These are phyloP conservation scores for Buathra laborator DNA, from an alignment of 2,888 invertebrate species.

Conservation along the genomic window DNA sequence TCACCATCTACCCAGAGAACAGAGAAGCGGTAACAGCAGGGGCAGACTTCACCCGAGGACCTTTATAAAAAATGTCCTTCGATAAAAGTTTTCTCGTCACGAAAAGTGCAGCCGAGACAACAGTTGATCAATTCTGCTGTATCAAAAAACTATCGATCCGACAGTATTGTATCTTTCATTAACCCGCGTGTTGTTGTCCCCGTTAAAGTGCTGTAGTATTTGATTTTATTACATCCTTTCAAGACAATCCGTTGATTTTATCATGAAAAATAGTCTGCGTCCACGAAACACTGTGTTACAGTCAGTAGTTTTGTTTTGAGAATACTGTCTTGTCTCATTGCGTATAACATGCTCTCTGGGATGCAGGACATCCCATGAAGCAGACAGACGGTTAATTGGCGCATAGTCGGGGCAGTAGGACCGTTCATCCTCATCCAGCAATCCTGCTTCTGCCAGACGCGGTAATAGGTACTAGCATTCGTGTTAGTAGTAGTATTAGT, in stretches of 20 bases:
- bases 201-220: background rate
- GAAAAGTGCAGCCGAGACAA: background rate
- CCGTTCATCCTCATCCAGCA: constrained; percentile 3
- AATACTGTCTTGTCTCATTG: background rate
- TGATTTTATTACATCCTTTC: too few relatives aligned
- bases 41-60: background rate
- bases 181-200: background rate
- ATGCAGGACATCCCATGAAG: constrained; percentile 2
- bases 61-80: constrained; percentile 17
- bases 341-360: background rate
- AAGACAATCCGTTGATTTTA: too few relatives aligned
- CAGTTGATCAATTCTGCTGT: constrained; percentile 1
- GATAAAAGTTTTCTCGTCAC: constrained; percentile 19
- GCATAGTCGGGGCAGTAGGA: background rate
- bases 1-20: background rate
- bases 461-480: constrained; percentile 1
- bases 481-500: background rate
- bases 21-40: constrained; percentile 1
- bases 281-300: background rate
- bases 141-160: background rate
- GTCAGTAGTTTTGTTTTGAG: background rate
- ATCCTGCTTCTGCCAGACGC: background rate
- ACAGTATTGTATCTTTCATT: constrained; percentile 9
- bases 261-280: background rate
- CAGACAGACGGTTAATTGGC: background rate